These are phyloP conservation scores for Chauna torquata DNA, from an alignment of 2,113 vertebrate genomes.

Conservation along the genomic window DNA sequence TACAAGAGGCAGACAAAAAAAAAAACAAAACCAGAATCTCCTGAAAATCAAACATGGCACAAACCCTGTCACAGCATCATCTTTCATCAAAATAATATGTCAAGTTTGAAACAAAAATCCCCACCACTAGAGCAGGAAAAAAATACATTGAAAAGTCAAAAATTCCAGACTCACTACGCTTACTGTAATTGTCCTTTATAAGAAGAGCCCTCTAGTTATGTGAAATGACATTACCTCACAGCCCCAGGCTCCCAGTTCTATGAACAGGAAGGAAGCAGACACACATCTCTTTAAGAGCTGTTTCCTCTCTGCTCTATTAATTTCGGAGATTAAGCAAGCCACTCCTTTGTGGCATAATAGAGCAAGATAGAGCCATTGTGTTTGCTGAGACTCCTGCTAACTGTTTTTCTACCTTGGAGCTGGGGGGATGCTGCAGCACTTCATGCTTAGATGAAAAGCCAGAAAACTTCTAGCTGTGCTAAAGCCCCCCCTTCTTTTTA, in stretches of 20 bases:
- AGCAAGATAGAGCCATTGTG: constrained; percentile 74
- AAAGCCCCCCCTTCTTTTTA: background rate
- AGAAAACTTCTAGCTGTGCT: background rate
- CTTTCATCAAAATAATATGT: background rate
- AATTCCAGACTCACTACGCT: constrained; percentile 56
- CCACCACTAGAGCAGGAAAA: background rate
- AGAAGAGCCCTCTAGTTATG: constrained; percentile 74
- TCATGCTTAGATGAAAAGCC: constrained; percentile 12
- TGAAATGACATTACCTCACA: constrained; percentile 76
- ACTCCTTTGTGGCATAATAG: constrained; percentile 76
- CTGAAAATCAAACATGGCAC: background rate
- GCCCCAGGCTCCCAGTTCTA: constrained; percentile 60
- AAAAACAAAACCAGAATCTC: accelerated
- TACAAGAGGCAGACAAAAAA: background rate
- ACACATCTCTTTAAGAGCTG: constrained; percentile 71
- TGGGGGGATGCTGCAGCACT: background rate
- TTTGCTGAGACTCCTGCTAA: constrained; percentile 27
- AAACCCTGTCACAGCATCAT: background rate
- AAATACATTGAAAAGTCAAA: constrained; percentile 41
- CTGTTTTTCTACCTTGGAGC: constrained; percentile 19
- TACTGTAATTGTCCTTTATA: constrained; percentile 70
- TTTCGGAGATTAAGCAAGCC: constrained; percentile 81
- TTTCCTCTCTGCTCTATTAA: constrained; percentile 82
- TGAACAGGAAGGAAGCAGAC: constrained; percentile 80
- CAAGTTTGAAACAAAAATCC: constrained; percentile 26